These are phyloP conservation scores for Sapajus apella DNA, from an alignment of 2,113 vertebrate species.

Conservation along the genomic window DNA sequence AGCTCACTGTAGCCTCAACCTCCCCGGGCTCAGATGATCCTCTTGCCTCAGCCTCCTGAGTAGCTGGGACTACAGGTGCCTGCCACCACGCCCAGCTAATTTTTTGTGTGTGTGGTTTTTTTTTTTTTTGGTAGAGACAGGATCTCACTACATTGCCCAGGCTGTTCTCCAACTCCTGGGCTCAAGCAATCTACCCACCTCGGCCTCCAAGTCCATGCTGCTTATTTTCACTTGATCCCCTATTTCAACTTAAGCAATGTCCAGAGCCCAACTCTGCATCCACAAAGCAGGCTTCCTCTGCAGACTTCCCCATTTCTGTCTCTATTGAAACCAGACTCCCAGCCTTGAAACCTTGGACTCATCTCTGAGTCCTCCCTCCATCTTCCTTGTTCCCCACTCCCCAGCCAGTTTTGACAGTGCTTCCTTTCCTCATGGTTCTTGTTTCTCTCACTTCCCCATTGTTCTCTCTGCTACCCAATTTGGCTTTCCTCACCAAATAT, in stretches of 20 bases:
- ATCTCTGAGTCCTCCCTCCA: neutral
- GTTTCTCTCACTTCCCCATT: constrained; percentile 22
- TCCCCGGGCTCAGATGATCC: too few species aligned
- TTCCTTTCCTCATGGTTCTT: neutral
- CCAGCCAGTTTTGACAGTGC: neutral
- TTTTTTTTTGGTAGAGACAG: too few species aligned
- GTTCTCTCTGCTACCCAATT: neutral
- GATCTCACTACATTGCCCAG: too few species aligned
- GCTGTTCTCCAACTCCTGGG: too few species aligned
- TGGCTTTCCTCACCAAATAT: neutral
- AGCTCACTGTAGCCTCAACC: too few species aligned
- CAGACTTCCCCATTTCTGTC: constrained; percentile 56
- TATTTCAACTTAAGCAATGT: neutral
- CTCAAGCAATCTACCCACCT: too few species aligned
- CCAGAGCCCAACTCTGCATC: neutral
- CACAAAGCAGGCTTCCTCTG: neutral
- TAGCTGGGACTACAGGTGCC: too few species aligned
- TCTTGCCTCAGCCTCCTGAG: too few species aligned
- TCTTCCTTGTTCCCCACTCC: neutral
- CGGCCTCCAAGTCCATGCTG: neutral
- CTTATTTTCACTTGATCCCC: neutral
- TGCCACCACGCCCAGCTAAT: too few species aligned
- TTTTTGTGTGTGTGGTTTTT: too few species aligned
- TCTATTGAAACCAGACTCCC: neutral
- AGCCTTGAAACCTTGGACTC: neutral